Evolutionary conservation across 37 sponge, comb jelly and placozoan species (phyloP), one percentile per base, ranked within the genome.

Genomic region (Aphrocallistes beatrix): DNA sequence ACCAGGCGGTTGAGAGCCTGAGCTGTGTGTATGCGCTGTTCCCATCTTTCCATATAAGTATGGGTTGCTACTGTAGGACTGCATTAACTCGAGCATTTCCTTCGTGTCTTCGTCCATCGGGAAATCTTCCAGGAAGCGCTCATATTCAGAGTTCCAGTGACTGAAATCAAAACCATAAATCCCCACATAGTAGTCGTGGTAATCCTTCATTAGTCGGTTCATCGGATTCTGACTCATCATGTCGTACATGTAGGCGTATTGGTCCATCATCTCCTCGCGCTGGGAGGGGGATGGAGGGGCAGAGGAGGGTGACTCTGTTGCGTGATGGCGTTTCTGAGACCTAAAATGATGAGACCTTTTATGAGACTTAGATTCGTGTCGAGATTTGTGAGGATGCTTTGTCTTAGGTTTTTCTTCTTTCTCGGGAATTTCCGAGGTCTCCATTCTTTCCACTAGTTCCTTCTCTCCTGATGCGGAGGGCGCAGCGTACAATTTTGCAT

Each of bases 181-280:
- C 25, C 75, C 75, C 25, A 60, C 75, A 13, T 60, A 60, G 34
- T 60, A 60, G 34, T 60, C 75, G 34, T 60, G 75, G 75, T 60
- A 60, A 13, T 60, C 75, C 75, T 60, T 60, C 25, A 60, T 60
- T 6, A 60, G 75, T 30, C 34, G 10, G 34, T 60, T 60, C 75
- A 60, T 60, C 75, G 75, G 75, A 13, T 60, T 60, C 32, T 28
- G 75, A 13, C 10, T 42, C 75, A 60, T 60, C 75, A 60, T 60
- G 75, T 60, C 75, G 75, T 60, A 60, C 34, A 60, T 32, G 75
- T 60, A 60, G 75, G 75, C 75, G 75, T 60, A 60, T 13, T 60
- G 75, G 34, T 60, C 75, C 75, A 60, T 60, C 17, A 60, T 32
- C 28, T 60, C 75, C 32, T 60, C 75, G 3, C n/a, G 75, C 34